These are phyloP conservation scores for Eptesicus fuscus DNA, from an alignment of 2,113 vertebrate species.

Conservation along the genomic window DNA sequence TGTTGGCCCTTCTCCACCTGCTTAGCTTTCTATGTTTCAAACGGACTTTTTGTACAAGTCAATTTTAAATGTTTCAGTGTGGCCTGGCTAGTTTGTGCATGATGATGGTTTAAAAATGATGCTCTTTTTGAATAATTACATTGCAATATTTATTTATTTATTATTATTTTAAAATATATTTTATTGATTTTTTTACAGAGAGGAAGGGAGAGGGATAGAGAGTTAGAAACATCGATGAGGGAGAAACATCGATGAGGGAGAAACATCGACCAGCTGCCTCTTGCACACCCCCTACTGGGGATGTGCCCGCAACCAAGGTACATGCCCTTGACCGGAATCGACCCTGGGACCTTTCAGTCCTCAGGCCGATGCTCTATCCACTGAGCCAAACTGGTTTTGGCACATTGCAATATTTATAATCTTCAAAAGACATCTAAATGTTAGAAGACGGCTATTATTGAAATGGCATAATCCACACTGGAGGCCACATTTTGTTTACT, in stretches of 20 bases:
- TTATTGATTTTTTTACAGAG: no score
- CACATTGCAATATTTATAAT: not conserved
- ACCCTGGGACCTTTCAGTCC: no score
- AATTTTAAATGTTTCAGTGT: not conserved
- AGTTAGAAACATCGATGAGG: no score
- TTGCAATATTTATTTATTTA: not conserved
- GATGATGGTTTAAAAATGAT: not conserved
- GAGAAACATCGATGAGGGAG: no score
- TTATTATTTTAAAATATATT: no score
- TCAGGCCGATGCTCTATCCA: no score
- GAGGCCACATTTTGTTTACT: not conserved
- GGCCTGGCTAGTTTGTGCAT: not conserved
- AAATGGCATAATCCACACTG: not conserved
- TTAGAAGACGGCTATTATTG: not conserved
- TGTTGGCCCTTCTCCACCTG: not conserved
- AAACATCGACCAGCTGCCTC: no score
- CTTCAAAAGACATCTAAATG: not conserved
- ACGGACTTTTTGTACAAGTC: not conserved
- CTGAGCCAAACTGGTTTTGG: no score
- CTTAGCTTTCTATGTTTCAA: not conserved
- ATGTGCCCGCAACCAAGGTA: no score
- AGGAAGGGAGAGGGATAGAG: no score
- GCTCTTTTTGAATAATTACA: not conserved
- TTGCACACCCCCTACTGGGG: no score
- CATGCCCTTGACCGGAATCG: no score